Base-by-base conservation (phyloP, 1,140 invertebrate species). In the Patella vulgata region DNA sequence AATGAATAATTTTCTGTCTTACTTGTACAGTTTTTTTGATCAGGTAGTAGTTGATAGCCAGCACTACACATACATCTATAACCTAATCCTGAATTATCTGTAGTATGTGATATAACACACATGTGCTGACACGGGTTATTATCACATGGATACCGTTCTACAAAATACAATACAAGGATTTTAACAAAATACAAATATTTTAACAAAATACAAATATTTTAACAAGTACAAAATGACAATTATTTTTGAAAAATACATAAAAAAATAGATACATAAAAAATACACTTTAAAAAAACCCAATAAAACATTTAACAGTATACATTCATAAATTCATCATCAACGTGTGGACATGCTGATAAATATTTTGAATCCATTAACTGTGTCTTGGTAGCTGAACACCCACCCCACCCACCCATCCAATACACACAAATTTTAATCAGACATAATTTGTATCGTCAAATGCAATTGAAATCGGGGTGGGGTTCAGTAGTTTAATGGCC, bases 111-210 rank as follows among this genome's bases (percentile, higher is more conserved):
- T 0, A 98, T 88, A 31, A 98, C 92, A 78, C 97, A 99, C 90
- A 99, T 92, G 70, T 99, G 96, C 51, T 95, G 89, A 84, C 97
- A 99, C 0, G 91, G 91, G 0, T 94, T 94, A 71, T 96, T 96
- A 72, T 92, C 91, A 74, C 97, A 99, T 0, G 96, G 96, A 86
- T 96, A 98, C 14, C 4, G 19, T 12, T 0, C 77, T 77, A 57
- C 12, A 64, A 51, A 44, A 50, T 23, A 56, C 12, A n/a, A 1
- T 0, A n/a, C 14, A 59, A 8, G 19, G 0, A 43, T 40, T 55
- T 40, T 12, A 28, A 23, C 21, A n/a, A 4, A 3, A 19, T 39
- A 23, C 8, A 23, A 19, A 11, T 40, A 39, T 9, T 2, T 55
- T 5, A 39, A 17, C 21, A 50, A 1, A 23, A 50, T 9, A 3